phyloP scores from a whole-genome alignment of 2,888 invertebrate species.

The Eristalis intricaria region DNA sequence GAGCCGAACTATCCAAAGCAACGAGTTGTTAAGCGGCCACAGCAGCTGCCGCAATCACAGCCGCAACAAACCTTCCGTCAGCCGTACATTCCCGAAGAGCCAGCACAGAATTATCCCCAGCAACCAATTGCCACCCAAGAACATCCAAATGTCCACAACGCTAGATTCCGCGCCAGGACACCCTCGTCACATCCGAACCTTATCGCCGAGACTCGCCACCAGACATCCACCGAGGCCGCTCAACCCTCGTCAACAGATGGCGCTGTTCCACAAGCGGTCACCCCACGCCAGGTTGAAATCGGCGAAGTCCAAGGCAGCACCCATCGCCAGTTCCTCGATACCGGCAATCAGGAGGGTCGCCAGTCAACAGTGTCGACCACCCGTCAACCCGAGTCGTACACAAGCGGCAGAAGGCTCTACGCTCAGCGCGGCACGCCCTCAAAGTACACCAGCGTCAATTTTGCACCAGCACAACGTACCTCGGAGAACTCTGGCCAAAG shows the following conservation, averaged over 20 bases:
- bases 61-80: background rate
- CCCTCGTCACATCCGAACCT: constrained; percentile 25
- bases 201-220: constrained; percentile 43
- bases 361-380: background rate
- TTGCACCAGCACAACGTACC: constrained; percentile 78
- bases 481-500: constrained; percentile 73
- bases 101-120: background rate
- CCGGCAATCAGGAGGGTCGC: background rate
- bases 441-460: constrained; percentile 75
- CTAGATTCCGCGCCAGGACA: background rate
- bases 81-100: background rate
- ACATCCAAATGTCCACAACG: background rate
- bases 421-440: constrained; percentile 31
- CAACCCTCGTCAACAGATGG: background rate
- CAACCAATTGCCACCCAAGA: background rate
- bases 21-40: background rate
- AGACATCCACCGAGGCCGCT: background rate
- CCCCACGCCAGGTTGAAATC: constrained; percentile 16
- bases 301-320: constrained; percentile 27
- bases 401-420: constrained; percentile 72
- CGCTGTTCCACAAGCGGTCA: constrained; percentile 4
- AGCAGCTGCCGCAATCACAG: background rate
- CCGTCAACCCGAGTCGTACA: constrained; percentile 26
- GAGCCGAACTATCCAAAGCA: background rate
- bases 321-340: background rate